Evolutionary conservation across 2,888 invertebrate genomes (phyloP), one percentile per base, ranked within the genome.

Genomic region (Sycophila texana): DNA sequence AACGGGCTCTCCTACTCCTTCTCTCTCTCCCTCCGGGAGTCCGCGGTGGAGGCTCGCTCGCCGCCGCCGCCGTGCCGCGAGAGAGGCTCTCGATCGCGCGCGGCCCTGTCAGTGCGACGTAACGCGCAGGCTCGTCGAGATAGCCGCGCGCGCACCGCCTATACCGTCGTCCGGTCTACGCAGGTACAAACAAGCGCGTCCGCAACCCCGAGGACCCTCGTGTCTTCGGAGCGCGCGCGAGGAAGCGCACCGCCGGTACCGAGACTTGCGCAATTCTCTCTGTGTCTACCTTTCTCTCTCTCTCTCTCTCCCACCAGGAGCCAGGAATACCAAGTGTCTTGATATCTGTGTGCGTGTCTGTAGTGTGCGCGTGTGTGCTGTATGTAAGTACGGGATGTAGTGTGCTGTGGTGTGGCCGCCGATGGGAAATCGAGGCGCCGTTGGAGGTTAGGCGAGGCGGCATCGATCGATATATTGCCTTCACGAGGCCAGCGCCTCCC

Each of bases 81-180:
- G 84, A 83, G 80, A 83, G 77, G 71, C 55, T 57, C 79, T 78
- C 84, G 39, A 39, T 39, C 83, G 83, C 83, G 84, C 83, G 80
- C 83, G 74, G 71, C 55, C 63, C 78, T 78, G 84, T 89, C 89
- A 89, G 90, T 89, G 87, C 87, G 85, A 88, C 86, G 86, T 86
- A 89, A 86, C 89, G 89, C 90, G 90, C 90, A 90, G 89, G 87
- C 89, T 87, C 89, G 89, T 86, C 85, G 84, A 87, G 86, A 86
- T 30, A 65, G 61, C 39, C 61, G 22, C 68, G 39, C 85, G 86
- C 84, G 85, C 85, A 68, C 60, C 70, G 75, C 78, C 76, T 39
- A 10, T 39, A 39, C 1, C 39, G 39, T n/a, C 60, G 51, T 60
- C 49, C n/a, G 4, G 30, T 53, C 4, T 55, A 55, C 57, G 57